These are phyloP conservation scores for Cryptoblepharus egeriae DNA, from an alignment of 2,797 vertebrate species.

Conservation along the genomic window DNA sequence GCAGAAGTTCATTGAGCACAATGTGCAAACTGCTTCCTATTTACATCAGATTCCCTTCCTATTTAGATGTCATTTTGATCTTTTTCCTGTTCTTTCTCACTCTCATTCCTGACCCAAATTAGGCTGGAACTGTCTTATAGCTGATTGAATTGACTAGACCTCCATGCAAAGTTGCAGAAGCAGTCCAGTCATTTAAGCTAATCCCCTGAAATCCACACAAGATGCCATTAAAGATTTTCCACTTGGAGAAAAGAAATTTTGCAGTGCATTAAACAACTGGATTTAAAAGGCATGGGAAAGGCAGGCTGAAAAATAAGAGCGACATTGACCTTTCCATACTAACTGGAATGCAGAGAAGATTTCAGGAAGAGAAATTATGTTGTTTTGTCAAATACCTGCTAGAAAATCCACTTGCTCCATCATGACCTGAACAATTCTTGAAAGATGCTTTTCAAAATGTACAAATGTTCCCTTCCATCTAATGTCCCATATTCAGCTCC, in stretches of 20 bases:
- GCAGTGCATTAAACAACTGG: conserved; percentile 25
- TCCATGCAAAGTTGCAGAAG: neutral
- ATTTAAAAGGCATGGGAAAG: conserved; percentile 46
- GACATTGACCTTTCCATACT: accelerated
- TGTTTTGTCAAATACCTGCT: neutral
- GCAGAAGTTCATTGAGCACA: no score
- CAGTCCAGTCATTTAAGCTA: neutral
- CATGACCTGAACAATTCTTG: neutral
- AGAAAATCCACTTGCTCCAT: neutral
- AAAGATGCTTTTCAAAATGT: neutral
- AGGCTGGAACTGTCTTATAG: neutral
- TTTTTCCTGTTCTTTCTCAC: accelerated
- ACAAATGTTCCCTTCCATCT: neutral
- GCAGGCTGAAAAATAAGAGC: neutral
- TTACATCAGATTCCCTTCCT: neutral
- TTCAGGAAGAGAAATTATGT: neutral
- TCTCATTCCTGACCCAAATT: conserved; percentile 2
- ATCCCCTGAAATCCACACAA: conserved; percentile 45
- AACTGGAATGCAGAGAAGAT: neutral
- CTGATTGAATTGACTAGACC: neutral
- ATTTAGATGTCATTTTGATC: neutral
- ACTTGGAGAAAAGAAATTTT: conserved; percentile 29
- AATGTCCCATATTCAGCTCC: neutral
- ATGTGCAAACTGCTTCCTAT: accelerated
- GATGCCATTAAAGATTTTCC: conserved; percentile 46